phyloP scores from a whole-genome alignment of 2,113 vertebrate genomes.

The Rissa tridactyla region DNA sequence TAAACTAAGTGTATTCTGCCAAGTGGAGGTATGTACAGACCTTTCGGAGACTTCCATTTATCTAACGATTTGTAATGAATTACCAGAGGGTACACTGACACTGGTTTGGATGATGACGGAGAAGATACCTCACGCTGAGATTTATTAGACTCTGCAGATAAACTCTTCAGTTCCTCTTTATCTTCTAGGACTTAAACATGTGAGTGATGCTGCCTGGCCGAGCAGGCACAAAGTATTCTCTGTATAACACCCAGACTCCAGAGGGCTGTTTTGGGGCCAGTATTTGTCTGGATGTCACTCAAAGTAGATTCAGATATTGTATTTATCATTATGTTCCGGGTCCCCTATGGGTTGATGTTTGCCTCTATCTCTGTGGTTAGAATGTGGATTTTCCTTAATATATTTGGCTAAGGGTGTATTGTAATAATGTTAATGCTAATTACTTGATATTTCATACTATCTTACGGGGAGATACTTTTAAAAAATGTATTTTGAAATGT shows the following conservation, averaged over 20 bases:
- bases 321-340: conserved; percentile 75
- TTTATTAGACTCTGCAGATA: conserved; percentile 74
- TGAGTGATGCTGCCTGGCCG: conserved; percentile 74
- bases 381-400: conserved; percentile 78
- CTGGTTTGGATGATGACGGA: conserved; percentile 65
- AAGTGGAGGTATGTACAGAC: conserved; percentile 68
- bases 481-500: conserved; percentile 84
- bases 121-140: conserved; percentile 74
- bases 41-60: conserved; percentile 68
- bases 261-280: conserved; percentile 72
- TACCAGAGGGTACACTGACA: conserved; percentile 69
- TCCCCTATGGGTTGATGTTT: conserved; percentile 73
- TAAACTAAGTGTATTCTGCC: conserved; percentile 75
- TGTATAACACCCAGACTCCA: conserved; percentile 69
- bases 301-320: conserved; percentile 74
- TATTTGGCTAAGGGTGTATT: conserved; percentile 80
- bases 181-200: conserved; percentile 74
- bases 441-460: conserved; percentile 83
- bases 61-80: conserved; percentile 67
- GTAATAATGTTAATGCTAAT: conserved; percentile 81
- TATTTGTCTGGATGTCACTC: conserved; percentile 77
- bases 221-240: conserved; percentile 73
- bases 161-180: conserved; percentile 70
- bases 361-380: conserved; percentile 78
- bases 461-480: conserved; percentile 78